These are phyloP conservation scores for Metopia argyrocephala DNA, from an alignment of 2,888 invertebrate species.

Conservation along the genomic window DNA sequence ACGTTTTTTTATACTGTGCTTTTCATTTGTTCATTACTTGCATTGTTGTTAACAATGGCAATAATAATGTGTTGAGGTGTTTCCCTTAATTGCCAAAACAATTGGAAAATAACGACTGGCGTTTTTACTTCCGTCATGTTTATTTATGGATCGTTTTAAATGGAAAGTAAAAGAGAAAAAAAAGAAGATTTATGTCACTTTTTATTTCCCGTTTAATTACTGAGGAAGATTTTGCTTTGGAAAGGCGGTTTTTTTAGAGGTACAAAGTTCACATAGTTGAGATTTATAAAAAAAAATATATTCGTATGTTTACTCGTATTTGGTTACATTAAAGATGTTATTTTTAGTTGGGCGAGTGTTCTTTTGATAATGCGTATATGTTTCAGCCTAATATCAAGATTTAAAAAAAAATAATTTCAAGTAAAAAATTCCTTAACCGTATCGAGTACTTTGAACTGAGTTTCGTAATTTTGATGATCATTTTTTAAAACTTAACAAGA, in stretches of 20 bases:
- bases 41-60: slow-evolving; percentile 7
- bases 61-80: slow-evolving; percentile 71
- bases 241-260: neutral
- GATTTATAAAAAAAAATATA: too few relatives aligned
- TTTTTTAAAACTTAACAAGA: too few relatives aligned
- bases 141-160: slow-evolving; percentile 9
- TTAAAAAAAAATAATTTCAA: too few relatives aligned
- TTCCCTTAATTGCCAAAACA: slow-evolving; percentile 71
- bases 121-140: slow-evolving; percentile 34
- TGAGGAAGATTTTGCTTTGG: neutral
- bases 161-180: neutral
- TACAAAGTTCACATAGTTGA: too few relatives aligned
- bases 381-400: too few relatives aligned
- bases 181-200: slow-evolving; percentile 57
- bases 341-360: too few relatives aligned
- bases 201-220: slow-evolving; percentile 29
- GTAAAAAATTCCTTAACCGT: too few relatives aligned
- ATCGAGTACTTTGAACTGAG: too few relatives aligned
- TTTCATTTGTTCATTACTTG: slow-evolving; percentile 28
- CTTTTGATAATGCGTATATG: too few relatives aligned
- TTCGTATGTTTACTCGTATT: too few relatives aligned
- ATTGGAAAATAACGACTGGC: slow-evolving; percentile 66
- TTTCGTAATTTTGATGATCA: too few relatives aligned
- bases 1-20: slow-evolving; percentile 53
- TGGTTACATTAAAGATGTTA: too few relatives aligned